Evolutionary conservation across 1,140 invertebrate genomes (phyloP).

Genomic region (Arctopsyche grandis): DNA sequence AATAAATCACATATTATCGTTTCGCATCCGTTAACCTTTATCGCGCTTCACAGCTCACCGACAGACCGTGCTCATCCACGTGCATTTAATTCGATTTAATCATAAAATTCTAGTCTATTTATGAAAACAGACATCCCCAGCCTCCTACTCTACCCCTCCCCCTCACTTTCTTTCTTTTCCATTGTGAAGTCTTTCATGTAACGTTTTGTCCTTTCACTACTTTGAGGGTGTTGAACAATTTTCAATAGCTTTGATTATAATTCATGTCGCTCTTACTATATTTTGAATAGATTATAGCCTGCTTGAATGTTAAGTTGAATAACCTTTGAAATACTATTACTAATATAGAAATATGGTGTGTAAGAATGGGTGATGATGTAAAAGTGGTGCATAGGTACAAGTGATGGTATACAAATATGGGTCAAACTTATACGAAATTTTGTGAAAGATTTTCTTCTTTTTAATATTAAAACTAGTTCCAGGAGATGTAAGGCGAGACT

Average conservation of each 20-base stretch:
- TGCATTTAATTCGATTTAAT: constrained; percentile 16
- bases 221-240: too few relatives aligned
- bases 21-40: not conserved
- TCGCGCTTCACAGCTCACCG: not conserved
- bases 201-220: not conserved
- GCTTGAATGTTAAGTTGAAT: too few relatives aligned
- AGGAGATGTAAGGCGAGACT: too few relatives aligned
- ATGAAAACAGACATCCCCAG: not conserved
- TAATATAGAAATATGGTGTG: too few relatives aligned
- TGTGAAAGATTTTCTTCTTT: too few relatives aligned
- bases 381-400: too few relatives aligned
- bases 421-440: too few relatives aligned
- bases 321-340: too few relatives aligned
- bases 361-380: too few relatives aligned
- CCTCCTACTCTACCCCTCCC: not conserved
- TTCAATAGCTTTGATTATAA: not conserved
- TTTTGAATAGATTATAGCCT: too few relatives aligned
- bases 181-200: not conserved
- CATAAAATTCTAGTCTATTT: constrained; percentile 14
- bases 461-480: too few relatives aligned
- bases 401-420: too few relatives aligned
- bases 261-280: not conserved
- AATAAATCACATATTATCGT: not conserved
- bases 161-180: not conserved
- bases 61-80: not conserved